These are phyloP conservation scores for Oreocharis arfaki DNA, from an alignment of 2,113 vertebrate genomes.

Conservation along the genomic window DNA sequence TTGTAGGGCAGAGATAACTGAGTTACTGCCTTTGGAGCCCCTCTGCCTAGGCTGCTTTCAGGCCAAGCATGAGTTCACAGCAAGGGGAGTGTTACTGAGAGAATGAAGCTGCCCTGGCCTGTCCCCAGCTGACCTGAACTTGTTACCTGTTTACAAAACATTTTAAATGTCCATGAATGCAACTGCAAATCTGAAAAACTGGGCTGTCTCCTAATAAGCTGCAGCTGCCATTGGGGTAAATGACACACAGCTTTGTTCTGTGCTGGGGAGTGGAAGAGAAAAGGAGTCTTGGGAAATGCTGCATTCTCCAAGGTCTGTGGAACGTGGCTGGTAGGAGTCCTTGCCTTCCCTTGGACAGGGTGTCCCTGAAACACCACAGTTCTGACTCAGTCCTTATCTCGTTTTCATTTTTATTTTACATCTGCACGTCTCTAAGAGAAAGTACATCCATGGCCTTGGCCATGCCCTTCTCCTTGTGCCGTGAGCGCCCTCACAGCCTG, in stretches of 20 bases:
- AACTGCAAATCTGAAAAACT: not conserved
- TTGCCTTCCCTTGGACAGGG: not conserved
- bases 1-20: not conserved
- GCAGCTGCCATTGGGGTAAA: not conserved
- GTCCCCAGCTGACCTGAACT: not conserved
- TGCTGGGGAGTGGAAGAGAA: not conserved
- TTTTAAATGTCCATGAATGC: not conserved
- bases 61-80: rapidly evolving
- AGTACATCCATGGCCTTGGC: rapidly evolving
- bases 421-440: not conserved
- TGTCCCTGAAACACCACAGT: not conserved
- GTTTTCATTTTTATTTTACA: not conserved
- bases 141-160: not conserved
- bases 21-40: not conserved
- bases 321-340: rapidly evolving
- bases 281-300: not conserved
- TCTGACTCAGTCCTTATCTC: not conserved
- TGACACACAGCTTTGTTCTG: not conserved
- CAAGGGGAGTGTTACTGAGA: not conserved
- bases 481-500: rapidly evolving
- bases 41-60: not conserved
- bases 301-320: not conserved
- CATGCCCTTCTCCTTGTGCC: rapidly evolving
- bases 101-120: not conserved
- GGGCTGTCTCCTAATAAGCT: not conserved